Conservation (phyloP, 2,797 vertebrate species). For the Furcifer pardalis region DNA sequence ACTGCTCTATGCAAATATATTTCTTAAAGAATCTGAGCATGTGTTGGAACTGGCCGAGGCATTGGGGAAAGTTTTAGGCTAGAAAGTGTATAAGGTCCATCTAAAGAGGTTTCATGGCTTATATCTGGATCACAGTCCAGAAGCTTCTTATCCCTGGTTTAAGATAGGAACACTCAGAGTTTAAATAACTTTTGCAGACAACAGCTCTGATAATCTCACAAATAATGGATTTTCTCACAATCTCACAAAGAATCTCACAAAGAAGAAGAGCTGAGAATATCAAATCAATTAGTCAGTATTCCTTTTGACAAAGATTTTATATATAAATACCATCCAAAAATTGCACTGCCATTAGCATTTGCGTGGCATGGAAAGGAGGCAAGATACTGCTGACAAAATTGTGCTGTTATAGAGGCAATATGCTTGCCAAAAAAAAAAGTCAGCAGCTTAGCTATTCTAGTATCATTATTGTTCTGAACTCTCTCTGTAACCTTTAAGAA, state of each 20-base stretch:
- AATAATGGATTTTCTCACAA: too few relatives aligned
- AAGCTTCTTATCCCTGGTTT: too few relatives aligned
- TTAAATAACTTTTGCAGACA: too few relatives aligned
- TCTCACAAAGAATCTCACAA: too few relatives aligned
- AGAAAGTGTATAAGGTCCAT: neutral
- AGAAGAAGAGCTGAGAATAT: neutral
- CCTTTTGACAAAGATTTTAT: neutral
- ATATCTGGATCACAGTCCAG: neutral
- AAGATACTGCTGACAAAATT: neutral
- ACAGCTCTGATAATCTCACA: too few relatives aligned
- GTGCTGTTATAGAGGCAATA: neutral
- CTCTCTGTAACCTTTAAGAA: constrained; percentile 30
- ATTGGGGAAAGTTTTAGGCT: neutral
- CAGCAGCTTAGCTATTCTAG: constrained; percentile 25
- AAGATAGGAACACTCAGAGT: too few relatives aligned
- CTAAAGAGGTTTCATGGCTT: neutral
- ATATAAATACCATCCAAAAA: neutral
- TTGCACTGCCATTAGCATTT: neutral
- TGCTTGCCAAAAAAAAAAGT: neutral
- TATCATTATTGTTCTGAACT: constrained; percentile 52
- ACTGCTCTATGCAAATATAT: constrained; percentile 45
- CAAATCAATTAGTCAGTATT: neutral
- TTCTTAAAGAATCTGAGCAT: constrained; percentile 27
- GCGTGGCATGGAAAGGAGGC: neutral
- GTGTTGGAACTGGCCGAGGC: neutral